Percentiles rank a stretch among this genome's conserved stretches.
Evolutionary conservation across 2,113 vertebrate species (phyloP).

Genomic region (Spea multiplicata): DNA sequence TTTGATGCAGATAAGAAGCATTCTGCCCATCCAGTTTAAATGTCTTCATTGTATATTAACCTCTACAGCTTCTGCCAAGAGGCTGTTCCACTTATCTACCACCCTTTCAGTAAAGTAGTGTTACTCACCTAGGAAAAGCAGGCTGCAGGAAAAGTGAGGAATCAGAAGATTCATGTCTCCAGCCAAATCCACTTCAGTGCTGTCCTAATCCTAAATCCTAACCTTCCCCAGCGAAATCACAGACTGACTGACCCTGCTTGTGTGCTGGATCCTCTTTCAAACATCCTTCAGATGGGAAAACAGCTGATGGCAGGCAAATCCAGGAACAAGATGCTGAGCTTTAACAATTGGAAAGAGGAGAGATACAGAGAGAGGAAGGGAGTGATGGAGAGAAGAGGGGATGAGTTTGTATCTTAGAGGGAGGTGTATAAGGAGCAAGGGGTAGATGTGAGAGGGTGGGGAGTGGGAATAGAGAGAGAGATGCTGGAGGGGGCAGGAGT

Average conservation of each 20-base stretch:
- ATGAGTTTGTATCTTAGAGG: accelerated
- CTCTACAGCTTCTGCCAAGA: no score
- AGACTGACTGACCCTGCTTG: background rate
- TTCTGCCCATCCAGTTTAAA: no score
- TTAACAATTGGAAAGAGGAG: conserved; percentile 16
- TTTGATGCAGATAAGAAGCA: no score
- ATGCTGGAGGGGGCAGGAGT: background rate
- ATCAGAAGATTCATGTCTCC: conserved; percentile 22
- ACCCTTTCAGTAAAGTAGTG: no score
- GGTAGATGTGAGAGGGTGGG: no score
- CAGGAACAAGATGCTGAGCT: conserved; percentile 35
- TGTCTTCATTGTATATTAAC: no score
- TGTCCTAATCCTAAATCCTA: conserved; percentile 1
- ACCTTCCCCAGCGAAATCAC: background rate
- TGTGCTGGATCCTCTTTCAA: conserved; percentile 20
- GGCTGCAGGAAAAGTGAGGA: conserved; percentile 6
- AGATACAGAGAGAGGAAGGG: background rate
- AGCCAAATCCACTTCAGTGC: background rate
- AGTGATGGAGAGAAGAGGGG: conserved; percentile 1
- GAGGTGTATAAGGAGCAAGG: background rate
- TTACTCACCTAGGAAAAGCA: conserved; percentile 28
- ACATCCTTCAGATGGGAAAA: conserved; percentile 39
- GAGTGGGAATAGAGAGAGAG: background rate
- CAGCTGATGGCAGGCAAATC: conserved; percentile 38
- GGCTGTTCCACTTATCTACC: no score